Evolutionary conservation across 2,888 invertebrate genomes (phyloP), one percentile per base, ranked within the genome.

Genomic region (Drosophila seclusa): DNA sequence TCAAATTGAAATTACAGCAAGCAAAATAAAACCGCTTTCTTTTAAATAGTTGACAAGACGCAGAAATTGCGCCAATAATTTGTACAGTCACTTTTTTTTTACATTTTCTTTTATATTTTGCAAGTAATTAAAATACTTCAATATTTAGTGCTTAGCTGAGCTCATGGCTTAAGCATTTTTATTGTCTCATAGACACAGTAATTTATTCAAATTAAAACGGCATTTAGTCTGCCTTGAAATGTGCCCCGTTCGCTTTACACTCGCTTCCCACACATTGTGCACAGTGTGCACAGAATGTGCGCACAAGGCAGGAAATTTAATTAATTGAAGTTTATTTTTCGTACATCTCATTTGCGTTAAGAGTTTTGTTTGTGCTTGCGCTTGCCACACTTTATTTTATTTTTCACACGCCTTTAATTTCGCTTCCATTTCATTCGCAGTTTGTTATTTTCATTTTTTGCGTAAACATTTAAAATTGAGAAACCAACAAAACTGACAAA

Each of bases 131-230:
- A 82, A 82, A 79, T 80, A 68, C 69, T 66, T 72, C 7, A 48
- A 58, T 58, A 57, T 62, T 36, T 61, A 59, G 53, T 60, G 60
- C 57, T 65, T 48, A 64, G 65, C 76, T 76, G 69, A 76, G 74
- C 73, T 79, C 82, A 82, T 61, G 27, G 54, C 62, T 67, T 29
- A 62, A 55, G 60, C 54, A 74, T 82, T 74, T 71, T 50, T 45
- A 70, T 71, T 80, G 74, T 69, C 71, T 72, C 68, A 55, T 53
- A 61, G 31, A 36, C 59, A 48, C 16, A 38, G 45, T 80, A 82
- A 82, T 82, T 82, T 80, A 82, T 82, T 77, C 80, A 82, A 82
- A 79, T 82, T 79, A 68, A 82, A 79, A 68, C 70, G 74, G 68
- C 54, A 64, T 70, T 81, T 76, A 58, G 74, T 72, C 55, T 59